Evolutionary conservation across 2,888 invertebrate species (phyloP).

Genomic region (Eumacrocentrus americanus): DNA sequence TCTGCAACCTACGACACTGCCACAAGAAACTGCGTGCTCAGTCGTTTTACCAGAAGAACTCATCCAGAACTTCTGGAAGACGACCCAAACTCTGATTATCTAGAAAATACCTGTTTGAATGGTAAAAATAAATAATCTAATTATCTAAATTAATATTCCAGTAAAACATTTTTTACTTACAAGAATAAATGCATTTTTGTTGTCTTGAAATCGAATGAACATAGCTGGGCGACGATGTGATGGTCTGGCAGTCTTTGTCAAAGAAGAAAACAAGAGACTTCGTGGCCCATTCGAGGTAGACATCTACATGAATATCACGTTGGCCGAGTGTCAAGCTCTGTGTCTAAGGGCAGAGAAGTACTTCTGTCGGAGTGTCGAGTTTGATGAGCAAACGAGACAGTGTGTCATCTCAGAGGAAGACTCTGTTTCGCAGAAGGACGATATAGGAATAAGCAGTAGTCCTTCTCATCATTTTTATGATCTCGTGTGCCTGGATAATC

Average conservation of each 20-base stretch:
- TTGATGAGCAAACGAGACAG: constrained; percentile 83
- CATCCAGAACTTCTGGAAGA: constrained; percentile 85
- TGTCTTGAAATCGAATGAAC: constrained; percentile 31
- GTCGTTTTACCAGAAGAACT: constrained; percentile 82
- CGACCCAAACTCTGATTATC: constrained; percentile 85
- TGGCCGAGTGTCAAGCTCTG: constrained; percentile 87
- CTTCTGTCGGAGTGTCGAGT: constrained; percentile 88
- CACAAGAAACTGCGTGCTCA: constrained; percentile 79
- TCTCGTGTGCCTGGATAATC: constrained; percentile 86
- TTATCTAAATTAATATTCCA: background rate
- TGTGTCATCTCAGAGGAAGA: constrained; percentile 93
- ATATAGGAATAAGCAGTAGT: constrained; percentile 83
- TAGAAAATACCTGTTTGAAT: constrained; percentile 89
- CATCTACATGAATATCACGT: constrained; percentile 82
- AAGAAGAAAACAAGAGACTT: constrained; percentile 86
- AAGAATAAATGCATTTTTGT: background rate
- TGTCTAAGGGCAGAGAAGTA: constrained; percentile 88
- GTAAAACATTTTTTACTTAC: background rate
- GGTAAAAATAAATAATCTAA: constrained; percentile 63
- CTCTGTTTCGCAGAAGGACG: constrained; percentile 86
- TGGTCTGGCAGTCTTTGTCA: constrained; percentile 84
- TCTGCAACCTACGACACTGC: constrained; percentile 84
- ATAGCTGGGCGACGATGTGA: constrained; percentile 85
- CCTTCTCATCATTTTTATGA: constrained; percentile 88
- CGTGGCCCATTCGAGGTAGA: constrained; percentile 90